Percentiles rank a stretch among this genome's conserved stretches.
phyloP scores from a whole-genome alignment of 2,797 vertebrate genomes.

The Tokudaia muenninki region DNA sequence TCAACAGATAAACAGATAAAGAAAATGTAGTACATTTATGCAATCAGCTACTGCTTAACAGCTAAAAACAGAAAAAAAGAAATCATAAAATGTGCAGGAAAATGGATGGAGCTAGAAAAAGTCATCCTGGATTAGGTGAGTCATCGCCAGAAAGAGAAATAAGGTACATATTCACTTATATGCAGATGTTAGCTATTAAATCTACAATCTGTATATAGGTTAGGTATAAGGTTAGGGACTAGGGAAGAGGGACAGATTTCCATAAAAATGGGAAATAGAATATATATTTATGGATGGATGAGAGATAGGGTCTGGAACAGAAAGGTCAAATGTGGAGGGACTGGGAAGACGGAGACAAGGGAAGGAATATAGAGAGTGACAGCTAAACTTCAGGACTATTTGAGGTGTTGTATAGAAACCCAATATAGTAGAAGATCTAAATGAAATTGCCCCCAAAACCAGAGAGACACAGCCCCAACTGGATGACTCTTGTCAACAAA shows the following conservation, averaged over 20 bases:
- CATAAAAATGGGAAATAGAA: not conserved
- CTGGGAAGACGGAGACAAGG: not conserved
- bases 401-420: not conserved
- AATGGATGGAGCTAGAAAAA: not conserved
- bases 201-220: not conserved
- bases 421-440: not conserved
- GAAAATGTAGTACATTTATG: not conserved
- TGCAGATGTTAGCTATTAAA: not conserved
- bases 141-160: not conserved
- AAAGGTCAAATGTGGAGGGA: not conserved
- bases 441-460: not conserved
- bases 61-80: not conserved
- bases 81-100: not conserved
- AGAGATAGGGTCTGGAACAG: not conserved
- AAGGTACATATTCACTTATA: not conserved
- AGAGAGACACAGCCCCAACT: not conserved
- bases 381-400: not conserved
- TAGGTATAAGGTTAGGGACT: not conserved
- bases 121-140: not conserved
- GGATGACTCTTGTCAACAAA: not conserved
- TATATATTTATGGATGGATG: not conserved
- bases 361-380: not conserved
- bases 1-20: too few relatives aligned
- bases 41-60: not conserved
- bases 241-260: not conserved